These are phyloP conservation scores for Huso huso DNA, from an alignment of 2,797 vertebrate genomes.

Conservation along the genomic window DNA sequence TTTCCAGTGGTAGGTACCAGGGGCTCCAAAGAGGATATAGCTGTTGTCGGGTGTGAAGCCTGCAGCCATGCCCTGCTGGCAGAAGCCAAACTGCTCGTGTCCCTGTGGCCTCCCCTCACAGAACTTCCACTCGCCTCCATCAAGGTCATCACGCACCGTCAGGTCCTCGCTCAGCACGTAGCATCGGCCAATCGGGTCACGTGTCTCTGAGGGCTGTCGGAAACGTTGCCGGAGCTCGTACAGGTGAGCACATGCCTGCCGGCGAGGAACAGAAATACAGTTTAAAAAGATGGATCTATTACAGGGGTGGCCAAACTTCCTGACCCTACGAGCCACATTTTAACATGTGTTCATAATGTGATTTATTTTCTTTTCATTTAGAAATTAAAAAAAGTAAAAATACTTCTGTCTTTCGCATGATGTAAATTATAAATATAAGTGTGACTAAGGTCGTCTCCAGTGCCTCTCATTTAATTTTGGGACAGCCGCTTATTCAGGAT, in stretches of 20 bases:
- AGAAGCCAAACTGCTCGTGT: conserved; percentile 90
- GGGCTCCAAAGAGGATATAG: conserved; percentile 85
- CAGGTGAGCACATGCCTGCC: conserved; percentile 81
- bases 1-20: conserved; percentile 96
- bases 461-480: no score
- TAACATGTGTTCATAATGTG: no score
- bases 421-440: no score
- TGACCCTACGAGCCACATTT: no score
- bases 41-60: conserved; percentile 86
- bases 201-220: conserved; percentile 72
- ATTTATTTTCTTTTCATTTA: no score
- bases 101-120: conserved; percentile 84
- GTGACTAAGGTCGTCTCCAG: no score
- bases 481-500: no score
- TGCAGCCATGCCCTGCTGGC: conserved; percentile 86
- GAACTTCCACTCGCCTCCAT: conserved; percentile 93
- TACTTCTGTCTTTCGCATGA: no score
- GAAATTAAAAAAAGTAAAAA: no score
- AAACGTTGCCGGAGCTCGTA: conserved; percentile 85
- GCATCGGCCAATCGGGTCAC: conserved; percentile 86
- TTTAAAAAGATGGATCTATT: background rate
- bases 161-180: conserved; percentile 88
- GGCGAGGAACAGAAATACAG: background rate
- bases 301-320: no score
- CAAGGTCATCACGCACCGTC: conserved; percentile 70